Conservation (phyloP, 1,140 invertebrate species). For the Aplysia californica region DNA sequence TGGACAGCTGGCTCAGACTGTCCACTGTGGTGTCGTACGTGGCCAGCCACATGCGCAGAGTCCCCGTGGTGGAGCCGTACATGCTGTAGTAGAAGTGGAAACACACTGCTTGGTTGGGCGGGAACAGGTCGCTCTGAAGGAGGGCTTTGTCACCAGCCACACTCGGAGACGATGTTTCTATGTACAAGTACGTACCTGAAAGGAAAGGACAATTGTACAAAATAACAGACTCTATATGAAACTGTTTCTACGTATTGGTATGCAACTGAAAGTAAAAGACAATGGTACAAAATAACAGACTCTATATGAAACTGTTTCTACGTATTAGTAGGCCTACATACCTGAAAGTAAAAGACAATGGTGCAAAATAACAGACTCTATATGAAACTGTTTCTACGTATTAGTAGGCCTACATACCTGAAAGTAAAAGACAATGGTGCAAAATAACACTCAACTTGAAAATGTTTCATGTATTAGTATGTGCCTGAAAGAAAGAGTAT, state of each 20-base stretch:
- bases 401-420: no score
- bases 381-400: no score
- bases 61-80: constrained; percentile 41
- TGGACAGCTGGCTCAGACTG: not conserved
- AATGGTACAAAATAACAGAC: not conserved
- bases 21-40: not conserved
- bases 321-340: not conserved
- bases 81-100: constrained; percentile 48
- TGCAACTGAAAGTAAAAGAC: no score
- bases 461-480: no score
- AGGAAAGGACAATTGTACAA: constrained; percentile 7
- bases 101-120: constrained; percentile 31
- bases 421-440: no score
- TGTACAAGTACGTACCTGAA: constrained; percentile 56
- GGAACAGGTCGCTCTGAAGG: constrained; percentile 46
- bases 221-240: not conserved
- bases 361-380: no score
- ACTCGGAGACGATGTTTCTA: constrained; percentile 39
- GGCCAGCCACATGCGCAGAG: constrained; percentile 29
- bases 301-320: not conserved
- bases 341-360: no score
- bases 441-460: no score
- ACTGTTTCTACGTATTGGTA: not conserved
- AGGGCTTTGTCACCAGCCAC: constrained; percentile 48
- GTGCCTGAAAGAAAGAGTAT: no score